These are phyloP conservation scores for Rhagoletis zephyria DNA, from an alignment of 1,140 invertebrate species.

Conservation along the genomic window DNA sequence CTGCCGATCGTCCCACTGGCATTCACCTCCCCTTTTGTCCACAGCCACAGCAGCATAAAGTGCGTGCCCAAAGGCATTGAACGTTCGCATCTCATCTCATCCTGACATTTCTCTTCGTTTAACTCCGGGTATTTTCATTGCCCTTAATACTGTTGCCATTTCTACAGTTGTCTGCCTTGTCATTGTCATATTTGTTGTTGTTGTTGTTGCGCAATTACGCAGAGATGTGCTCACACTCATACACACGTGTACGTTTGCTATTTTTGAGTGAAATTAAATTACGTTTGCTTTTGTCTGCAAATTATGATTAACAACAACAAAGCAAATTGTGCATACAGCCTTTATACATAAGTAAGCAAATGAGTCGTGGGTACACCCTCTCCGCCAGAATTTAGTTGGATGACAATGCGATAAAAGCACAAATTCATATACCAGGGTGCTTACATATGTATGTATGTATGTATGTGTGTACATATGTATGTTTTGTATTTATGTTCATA, in stretches of 20 bases:
- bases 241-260: not conserved
- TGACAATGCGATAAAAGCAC: too few relatives aligned
- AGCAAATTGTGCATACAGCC: constrained; percentile 18
- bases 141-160: constrained; percentile 25
- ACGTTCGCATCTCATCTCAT: not conserved
- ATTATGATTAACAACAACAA: constrained; percentile 47
- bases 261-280: constrained; percentile 47
- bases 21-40: not conserved
- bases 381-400: too few relatives aligned
- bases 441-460: not conserved
- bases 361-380: not conserved
- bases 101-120: constrained; percentile 6
- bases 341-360: not conserved
- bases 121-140: not conserved
- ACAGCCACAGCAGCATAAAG: constrained; percentile 9
- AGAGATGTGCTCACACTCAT: not conserved
- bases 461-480: not conserved
- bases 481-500: not conserved
- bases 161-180: not conserved
- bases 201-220: constrained; percentile 27
- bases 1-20: not conserved
- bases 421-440: not conserved
- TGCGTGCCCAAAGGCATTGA: constrained; percentile 36
- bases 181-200: not conserved
- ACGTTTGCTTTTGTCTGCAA: constrained; percentile 52